Conservation (phyloP, 1,140 invertebrate species). For the Myzus persicae region DNA sequence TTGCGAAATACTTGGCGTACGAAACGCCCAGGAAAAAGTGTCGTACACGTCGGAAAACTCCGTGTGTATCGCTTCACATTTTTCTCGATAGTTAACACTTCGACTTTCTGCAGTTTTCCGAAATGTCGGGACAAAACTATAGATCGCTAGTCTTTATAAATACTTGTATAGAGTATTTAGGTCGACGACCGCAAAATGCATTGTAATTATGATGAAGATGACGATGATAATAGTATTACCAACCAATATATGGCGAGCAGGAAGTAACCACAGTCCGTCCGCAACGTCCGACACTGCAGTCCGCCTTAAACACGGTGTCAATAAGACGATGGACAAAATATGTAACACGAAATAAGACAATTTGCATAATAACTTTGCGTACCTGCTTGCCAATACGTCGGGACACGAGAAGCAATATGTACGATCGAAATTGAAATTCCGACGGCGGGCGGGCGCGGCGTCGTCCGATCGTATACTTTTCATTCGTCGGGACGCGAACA, state of each 20-base stretch:
- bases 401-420: background rate
- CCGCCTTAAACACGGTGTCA: background rate
- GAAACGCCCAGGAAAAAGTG: no score
- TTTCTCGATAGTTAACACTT: background rate
- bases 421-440: slow-evolving; percentile 48
- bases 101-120: background rate
- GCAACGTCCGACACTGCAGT: no score
- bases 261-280: background rate
- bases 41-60: no score
- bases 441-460: background rate
- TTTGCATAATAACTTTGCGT: background rate
- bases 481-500: slow-evolving; percentile 24
- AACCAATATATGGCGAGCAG: no score
- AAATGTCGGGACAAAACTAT: background rate
- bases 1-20: no score
- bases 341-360: background rate
- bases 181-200: background rate
- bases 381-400: background rate
- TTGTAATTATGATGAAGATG: background rate
- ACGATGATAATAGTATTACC: no score
- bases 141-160: no score
- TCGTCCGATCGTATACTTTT: slow-evolving; percentile 21
- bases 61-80: no score
- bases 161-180: background rate
- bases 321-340: background rate